Evolutionary conservation across 2,888 invertebrate species (phyloP).

Genomic region (Theristus sp.): DNA sequence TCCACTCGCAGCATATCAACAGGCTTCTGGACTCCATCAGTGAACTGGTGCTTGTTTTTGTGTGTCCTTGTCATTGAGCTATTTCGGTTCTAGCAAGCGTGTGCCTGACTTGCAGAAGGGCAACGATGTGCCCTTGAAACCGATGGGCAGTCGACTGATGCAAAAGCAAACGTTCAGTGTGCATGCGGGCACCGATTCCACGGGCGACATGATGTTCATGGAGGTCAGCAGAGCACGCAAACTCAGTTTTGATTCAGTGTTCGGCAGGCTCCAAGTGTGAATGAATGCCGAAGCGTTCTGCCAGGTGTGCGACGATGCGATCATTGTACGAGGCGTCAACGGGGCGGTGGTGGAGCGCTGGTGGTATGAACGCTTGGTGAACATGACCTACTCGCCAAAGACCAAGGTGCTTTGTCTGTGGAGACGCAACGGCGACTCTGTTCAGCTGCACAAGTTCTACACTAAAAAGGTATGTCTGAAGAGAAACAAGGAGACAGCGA

Average conservation of each 20-base stretch:
- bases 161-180: constrained; percentile 96
- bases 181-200: constrained; percentile 78
- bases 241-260: not conserved
- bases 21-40: constrained; percentile 57
- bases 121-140: constrained; percentile 90
- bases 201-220: constrained; percentile 48
- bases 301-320: constrained; percentile 83
- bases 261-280: no score
- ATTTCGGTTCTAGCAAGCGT: not conserved
- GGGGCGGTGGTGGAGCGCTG: constrained; percentile 48
- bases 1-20: constrained; percentile 92
- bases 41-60: not conserved
- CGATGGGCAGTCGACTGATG: constrained; percentile 75
- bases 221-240: constrained; percentile 29
- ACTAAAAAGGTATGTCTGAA: constrained; percentile 70
- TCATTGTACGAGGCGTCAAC: constrained; percentile 42
- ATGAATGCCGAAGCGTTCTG: no score
- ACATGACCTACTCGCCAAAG: constrained; percentile 98
- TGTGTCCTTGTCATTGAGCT: not conserved
- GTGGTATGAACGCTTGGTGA: constrained; percentile 97
- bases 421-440: constrained; percentile 54
- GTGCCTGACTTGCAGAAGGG: constrained; percentile 51
- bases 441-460: constrained; percentile 90
- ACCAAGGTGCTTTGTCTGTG: constrained; percentile 90
- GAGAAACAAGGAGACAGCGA: no score